Percentiles rank a stretch among this genome's conserved stretches.
These are phyloP conservation scores for Xiphorhynchus elegans DNA, from an alignment of 2,113 vertebrate genomes.

Conservation along the genomic window DNA sequence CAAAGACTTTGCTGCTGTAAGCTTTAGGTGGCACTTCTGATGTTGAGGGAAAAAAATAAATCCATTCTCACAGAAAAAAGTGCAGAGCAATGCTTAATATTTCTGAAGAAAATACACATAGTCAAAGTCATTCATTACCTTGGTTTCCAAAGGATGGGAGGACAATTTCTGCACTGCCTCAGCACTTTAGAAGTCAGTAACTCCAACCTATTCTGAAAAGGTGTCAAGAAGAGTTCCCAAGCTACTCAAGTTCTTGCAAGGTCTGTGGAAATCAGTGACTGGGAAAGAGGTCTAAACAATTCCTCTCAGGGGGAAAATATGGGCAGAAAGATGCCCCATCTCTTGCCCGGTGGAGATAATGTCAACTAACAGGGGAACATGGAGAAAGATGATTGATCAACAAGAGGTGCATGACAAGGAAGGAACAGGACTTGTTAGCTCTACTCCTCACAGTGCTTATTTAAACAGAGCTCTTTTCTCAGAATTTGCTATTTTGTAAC, in stretches of 20 bases:
- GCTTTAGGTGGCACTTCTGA: neutral
- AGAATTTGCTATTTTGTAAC: neutral
- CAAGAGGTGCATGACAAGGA: neutral
- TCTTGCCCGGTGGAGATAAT: neutral
- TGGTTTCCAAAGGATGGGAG: neutral
- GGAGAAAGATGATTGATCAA: neutral
- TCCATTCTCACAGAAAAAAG: neutral
- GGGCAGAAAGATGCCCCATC: neutral
- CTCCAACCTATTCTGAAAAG: neutral
- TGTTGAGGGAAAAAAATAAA: neutral
- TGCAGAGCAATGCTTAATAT: neutral
- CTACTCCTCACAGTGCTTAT: accelerated
- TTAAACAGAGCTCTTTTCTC: neutral
- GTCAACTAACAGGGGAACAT: neutral
- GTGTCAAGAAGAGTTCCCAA: neutral
- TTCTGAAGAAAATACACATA: neutral
- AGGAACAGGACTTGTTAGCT: neutral
- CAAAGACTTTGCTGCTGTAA: neutral
- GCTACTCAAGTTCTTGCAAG: neutral
- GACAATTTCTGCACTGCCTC: neutral
- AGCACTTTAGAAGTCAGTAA: neutral
- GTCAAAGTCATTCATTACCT: neutral
- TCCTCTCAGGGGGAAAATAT: neutral
- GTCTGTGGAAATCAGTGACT: neutral
- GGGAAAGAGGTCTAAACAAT: neutral